A percentile compares a stretch with the other conserved stretches of the same genome.
phyloP scores from a whole-genome alignment of 2,113 vertebrate genomes.

The Spheniscus mendiculus region DNA sequence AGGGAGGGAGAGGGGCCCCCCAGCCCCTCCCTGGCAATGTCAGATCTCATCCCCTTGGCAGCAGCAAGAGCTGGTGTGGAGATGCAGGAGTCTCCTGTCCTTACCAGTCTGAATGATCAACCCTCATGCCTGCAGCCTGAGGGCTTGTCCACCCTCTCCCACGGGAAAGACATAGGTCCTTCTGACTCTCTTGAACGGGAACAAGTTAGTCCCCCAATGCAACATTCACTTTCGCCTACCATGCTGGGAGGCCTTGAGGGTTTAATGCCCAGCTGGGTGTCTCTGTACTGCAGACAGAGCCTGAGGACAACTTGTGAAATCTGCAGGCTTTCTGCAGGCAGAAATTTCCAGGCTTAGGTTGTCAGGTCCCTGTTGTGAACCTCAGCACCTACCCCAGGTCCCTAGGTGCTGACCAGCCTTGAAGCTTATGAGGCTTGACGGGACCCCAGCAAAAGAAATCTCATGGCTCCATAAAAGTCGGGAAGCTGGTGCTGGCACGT shows the following conservation, averaged over 20 bases:
- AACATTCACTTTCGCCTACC: neutral
- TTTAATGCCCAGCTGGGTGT: neutral
- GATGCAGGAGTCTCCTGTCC: neutral
- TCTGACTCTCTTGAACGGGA: neutral
- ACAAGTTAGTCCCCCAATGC: neutral
- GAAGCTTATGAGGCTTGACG: neutral
- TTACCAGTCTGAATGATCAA: neutral
- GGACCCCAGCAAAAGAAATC: neutral
- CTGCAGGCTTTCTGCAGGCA: neutral
- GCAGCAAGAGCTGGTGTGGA: neutral
- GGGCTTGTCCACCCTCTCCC: neutral
- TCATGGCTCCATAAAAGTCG: neutral
- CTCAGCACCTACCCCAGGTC: neutral
- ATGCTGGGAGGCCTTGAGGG: neutral
- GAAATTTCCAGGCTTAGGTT: neutral
- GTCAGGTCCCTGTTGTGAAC: neutral
- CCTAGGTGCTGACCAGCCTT: neutral
- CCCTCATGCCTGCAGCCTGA: neutral
- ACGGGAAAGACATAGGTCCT: neutral
- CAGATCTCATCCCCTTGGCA: neutral
- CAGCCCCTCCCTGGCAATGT: neutral
- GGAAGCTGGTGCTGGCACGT: neutral
- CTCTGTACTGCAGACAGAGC: neutral
- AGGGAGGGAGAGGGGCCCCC: no score
- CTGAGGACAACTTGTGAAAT: neutral